Evolutionary conservation across 2,888 invertebrate genomes (phyloP).

Genomic region (Lissonota sp.): DNA sequence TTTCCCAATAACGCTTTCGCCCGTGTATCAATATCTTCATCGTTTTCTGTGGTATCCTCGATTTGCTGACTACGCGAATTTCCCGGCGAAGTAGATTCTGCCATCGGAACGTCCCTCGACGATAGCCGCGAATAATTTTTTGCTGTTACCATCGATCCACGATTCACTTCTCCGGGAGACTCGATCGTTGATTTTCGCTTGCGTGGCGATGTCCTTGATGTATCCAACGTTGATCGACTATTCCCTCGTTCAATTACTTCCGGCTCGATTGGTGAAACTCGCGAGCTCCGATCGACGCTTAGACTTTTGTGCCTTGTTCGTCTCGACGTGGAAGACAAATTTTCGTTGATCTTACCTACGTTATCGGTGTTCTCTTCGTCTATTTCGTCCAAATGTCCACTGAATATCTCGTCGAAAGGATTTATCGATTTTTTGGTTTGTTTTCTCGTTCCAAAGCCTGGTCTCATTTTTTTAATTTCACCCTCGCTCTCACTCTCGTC

Average conservation of each 20-base stretch:
- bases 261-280: too few species aligned
- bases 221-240: too few species aligned
- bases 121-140: neutral
- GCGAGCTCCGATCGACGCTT: too few species aligned
- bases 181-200: neutral
- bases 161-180: neutral
- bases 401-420: slow-evolving; percentile 48
- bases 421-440: slow-evolving; percentile 32
- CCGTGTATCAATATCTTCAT: neutral
- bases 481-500: slow-evolving; percentile 47
- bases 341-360: too few species aligned
- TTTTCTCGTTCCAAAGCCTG: neutral
- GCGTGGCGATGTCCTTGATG: too few species aligned
- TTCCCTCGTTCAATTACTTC: too few species aligned
- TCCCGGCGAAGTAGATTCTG: neutral
- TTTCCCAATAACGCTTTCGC: neutral
- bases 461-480: neutral
- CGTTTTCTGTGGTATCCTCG: slow-evolving; percentile 30
- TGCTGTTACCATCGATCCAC: neutral
- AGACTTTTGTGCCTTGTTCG: too few species aligned
- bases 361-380: neutral
- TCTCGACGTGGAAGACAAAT: too few species aligned
- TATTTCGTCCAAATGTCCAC: slow-evolving; percentile 2
- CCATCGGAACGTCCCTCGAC: neutral
- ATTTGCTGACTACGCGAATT: slow-evolving; percentile 7